phyloP scores from a whole-genome alignment of 2,888 invertebrate genomes.

The Drosophila flavopinicola region DNA sequence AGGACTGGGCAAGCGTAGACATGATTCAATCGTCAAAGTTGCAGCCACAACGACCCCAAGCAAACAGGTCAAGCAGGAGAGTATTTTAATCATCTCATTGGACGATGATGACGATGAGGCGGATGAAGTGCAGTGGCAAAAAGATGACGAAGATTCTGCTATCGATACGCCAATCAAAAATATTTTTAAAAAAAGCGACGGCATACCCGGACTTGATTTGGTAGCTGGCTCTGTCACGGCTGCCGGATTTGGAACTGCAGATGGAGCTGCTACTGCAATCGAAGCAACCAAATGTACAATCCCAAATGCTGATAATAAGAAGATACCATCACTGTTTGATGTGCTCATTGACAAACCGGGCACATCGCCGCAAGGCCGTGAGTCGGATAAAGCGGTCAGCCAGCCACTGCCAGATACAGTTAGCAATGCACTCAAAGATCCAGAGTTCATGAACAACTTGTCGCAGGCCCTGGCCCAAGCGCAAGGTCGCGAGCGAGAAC shows the following conservation, averaged over 20 bases:
- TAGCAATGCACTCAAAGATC: slow-evolving; percentile 78
- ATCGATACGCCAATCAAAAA: slow-evolving; percentile 59
- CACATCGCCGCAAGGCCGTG: slow-evolving; percentile 1
- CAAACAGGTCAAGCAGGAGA: slow-evolving; percentile 53
- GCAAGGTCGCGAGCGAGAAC: slow-evolving; percentile 61
- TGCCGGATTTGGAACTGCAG: slow-evolving; percentile 68
- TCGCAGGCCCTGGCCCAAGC: slow-evolving; percentile 80
- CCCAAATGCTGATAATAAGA: slow-evolving; percentile 26
- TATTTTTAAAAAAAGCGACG: slow-evolving; percentile 82
- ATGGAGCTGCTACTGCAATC: not conserved
- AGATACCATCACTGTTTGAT: slow-evolving; percentile 81
- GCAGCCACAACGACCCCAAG: slow-evolving; percentile 1
- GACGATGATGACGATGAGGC: slow-evolving; percentile 69
- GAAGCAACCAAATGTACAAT: too few relatives aligned
- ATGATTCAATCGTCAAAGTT: slow-evolving; percentile 18
- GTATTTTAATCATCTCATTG: slow-evolving; percentile 63
- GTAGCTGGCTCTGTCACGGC: slow-evolving; percentile 85
- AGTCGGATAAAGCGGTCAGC: slow-evolving; percentile 2
- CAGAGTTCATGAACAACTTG: slow-evolving; percentile 80
- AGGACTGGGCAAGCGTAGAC: slow-evolving; percentile 63
- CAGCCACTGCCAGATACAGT: slow-evolving; percentile 57
- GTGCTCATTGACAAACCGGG: slow-evolving; percentile 72
- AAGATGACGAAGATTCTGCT: not conserved
- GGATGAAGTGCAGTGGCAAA: not conserved
- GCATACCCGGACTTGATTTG: slow-evolving; percentile 91